Evolutionary conservation across 1,140 invertebrate species (phyloP), one percentile per base, ranked within the genome.

Genomic region (Mycetomoellerius zeteki): DNA sequence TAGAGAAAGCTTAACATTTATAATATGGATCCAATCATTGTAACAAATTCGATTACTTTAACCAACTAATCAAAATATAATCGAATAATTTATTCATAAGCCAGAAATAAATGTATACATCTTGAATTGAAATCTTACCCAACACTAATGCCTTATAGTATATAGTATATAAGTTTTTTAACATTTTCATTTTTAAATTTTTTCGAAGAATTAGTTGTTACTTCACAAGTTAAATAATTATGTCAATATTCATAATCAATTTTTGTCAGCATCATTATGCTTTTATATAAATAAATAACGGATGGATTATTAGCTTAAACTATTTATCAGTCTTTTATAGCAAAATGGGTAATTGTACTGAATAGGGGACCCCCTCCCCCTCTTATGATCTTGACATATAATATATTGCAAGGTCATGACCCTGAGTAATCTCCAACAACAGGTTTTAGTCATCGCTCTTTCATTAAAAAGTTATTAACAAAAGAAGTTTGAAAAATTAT

Each of bases 21-120:
- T 1, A 30, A 54, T 30, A 19, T 19, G 56, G 30, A 73, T 10
- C 30, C 3, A 73, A 73, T 73, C 10, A 2, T 60, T 75, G 5
- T 58, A 58, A 75, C 43, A 58, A 75, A 47, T 62, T 77, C 4
- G 8, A 43, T 62, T 47, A 27, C 1, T 77, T 27, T 19, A 77
- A 77, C 21, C 1, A 8, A 75, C 2, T 77, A 1, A n/a, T 50
- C 50, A 43, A 43, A 43, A 43, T 43, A 10, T 43, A 3, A 64
- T 65, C 12, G 19, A 78, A 65, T 78, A 78, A 65, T 77, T 78
- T 78, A 78, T 78, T 78, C 12, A 65, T 12, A 65, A 50, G 33
- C 33, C 16, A 65, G 24, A 78, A 65, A 33, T 47, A 78, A 77
- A 77, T 47, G 7, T 65, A 65, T 47, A 77, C 16, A 27, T 24